phyloP scores from a whole-genome alignment of 2,797 vertebrate genomes.

The Triplophysa yarkandensis region DNA sequence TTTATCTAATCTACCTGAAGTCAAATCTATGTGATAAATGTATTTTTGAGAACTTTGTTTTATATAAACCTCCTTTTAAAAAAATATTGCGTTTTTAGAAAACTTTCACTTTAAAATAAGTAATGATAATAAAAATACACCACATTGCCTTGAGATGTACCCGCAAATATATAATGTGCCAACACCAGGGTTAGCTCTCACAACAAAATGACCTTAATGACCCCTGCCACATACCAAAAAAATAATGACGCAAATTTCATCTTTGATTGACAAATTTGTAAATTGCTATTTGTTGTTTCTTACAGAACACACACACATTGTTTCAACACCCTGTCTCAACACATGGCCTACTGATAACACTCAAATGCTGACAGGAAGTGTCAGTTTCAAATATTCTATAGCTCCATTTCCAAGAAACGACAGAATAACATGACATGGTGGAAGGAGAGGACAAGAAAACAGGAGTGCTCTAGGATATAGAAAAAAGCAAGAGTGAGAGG shows the following conservation, averaged over 20 bases:
- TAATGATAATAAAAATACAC: too few species aligned
- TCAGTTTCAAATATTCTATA: conserved; percentile 42
- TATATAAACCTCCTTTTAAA: too few species aligned
- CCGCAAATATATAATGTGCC: too few species aligned
- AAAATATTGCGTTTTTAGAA: too few species aligned
- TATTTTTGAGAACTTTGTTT: too few species aligned
- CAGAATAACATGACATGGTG: conserved; percentile 7
- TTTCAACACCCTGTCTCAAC: conserved; percentile 40
- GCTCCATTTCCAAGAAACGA: conserved; percentile 26
- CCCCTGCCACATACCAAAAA: too few species aligned
- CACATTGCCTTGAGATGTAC: too few species aligned
- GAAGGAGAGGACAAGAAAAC: neutral
- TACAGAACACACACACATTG: conserved; percentile 15
- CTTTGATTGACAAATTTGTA: conserved; percentile 22
- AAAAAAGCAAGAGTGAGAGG: neutral
- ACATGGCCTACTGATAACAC: conserved; percentile 35
- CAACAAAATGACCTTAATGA: too few species aligned
- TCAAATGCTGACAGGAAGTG: conserved; percentile 50
- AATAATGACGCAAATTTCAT: too few species aligned
- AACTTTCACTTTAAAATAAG: too few species aligned
- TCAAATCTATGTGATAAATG: too few species aligned
- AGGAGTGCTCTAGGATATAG: neutral
- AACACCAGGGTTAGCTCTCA: neutral
- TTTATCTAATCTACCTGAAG: too few species aligned
- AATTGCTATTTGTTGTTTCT: conserved; percentile 44